These are phyloP conservation scores for Trisateles emortualis DNA, from an alignment of 2,888 invertebrate species.

Conservation along the genomic window DNA sequence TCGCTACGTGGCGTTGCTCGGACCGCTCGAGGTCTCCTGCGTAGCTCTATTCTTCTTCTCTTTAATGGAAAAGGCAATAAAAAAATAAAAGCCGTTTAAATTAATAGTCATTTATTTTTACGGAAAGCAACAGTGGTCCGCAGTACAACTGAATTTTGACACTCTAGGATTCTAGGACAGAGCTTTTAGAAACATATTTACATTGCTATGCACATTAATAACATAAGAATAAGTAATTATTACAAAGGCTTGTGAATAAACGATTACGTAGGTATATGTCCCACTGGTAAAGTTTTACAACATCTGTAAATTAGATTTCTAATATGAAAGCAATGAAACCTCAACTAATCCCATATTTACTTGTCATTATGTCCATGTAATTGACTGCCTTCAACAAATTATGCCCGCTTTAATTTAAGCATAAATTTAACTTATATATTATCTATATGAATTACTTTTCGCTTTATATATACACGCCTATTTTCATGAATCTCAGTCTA, in stretches of 20 bases:
- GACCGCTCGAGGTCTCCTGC: too few relatives aligned
- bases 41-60: too few relatives aligned
- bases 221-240: constrained; percentile 22
- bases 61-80: too few relatives aligned
- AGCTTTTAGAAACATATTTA: constrained; percentile 34
- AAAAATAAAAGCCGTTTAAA: constrained; percentile 17
- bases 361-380: constrained; percentile 46
- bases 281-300: constrained; percentile 33
- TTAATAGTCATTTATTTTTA: constrained; percentile 58
- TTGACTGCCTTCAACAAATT: constrained; percentile 50
- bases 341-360: constrained; percentile 36
- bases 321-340: constrained; percentile 48
- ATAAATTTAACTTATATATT: constrained; percentile 39
- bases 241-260: constrained; percentile 31
- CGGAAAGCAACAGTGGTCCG: constrained; percentile 76
- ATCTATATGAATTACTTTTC: constrained; percentile 42
- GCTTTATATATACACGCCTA: constrained; percentile 67
- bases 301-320: constrained; percentile 39
- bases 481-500: constrained; percentile 73
- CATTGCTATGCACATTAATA: constrained; percentile 34
- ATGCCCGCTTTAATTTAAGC: constrained; percentile 45
- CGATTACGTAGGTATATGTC: constrained; percentile 9
- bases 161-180: constrained; percentile 38
- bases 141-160: constrained; percentile 53
- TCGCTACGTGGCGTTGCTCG: too few relatives aligned